Base-by-base conservation (phyloP, 2,113 vertebrate species). In the Hepsetus odoe region DNA sequence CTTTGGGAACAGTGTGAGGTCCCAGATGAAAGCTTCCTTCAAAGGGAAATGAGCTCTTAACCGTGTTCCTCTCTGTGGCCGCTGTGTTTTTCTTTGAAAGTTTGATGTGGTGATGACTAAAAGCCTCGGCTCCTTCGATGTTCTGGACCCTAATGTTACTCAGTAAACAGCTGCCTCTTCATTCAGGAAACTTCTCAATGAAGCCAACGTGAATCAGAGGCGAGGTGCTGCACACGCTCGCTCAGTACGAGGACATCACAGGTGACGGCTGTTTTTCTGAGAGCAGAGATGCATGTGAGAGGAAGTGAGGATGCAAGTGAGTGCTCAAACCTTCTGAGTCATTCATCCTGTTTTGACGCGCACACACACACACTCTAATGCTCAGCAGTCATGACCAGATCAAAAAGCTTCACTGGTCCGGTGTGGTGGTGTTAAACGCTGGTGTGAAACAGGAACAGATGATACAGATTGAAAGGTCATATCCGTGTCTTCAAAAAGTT, bases 291-390 rank as follows among this genome's bases (percentile, higher is more conserved):
- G 26, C 44, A 42, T 49, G 22, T 26, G 53, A 53, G 73, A 66
- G 70, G 71, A 69, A 71, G 51, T 46, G 35, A 70, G 26, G 44
- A 38, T 30, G 55, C 38, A 55, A 69, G 62, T 61, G 70, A 70
- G 32, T 1, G 30, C 56, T 30, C 73, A n/a, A 62, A 46, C 32
- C 49, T 26, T 74, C 33, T 84, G 83, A 84, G 58, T 85, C 85
- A 83, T 76, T 70, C 83, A 83, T 86, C 83, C 85, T 86, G 73
- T 86, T 82, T 82, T 2, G 20, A 53, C 18, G 11, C 51, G 2
- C n/a, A 20, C n/a, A 5, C 51, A 55, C 51, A 11, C 46, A 49
- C 46, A 20, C 11, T 5, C 51, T 22, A 20, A 9, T 22, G 11
- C 20, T 7, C 20, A 10, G n/a, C 24, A 22, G 20, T 20, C 22